Conservation (phyloP, 2,888 invertebrate genomes). For the Eumerus sabulonum region DNA sequence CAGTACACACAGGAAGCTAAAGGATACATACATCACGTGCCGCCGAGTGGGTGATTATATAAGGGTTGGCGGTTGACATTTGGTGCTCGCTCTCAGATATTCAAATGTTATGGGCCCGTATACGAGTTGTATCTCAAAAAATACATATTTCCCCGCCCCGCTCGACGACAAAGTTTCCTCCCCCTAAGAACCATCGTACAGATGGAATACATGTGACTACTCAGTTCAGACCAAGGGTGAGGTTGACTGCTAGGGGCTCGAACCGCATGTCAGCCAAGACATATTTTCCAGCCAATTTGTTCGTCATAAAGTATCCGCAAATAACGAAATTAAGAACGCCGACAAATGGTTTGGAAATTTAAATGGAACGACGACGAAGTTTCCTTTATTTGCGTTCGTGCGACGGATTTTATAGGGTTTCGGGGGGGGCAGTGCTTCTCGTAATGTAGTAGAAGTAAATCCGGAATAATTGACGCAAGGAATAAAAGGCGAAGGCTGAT, state of each 20-base stretch:
- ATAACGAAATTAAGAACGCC: slow-evolving; percentile 65
- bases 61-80: slow-evolving; percentile 50
- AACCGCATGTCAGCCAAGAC: slow-evolving; percentile 46
- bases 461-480: slow-evolving; percentile 28
- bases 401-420: slow-evolving; percentile 3
- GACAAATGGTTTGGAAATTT: slow-evolving; percentile 67
- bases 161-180: slow-evolving; percentile 40
- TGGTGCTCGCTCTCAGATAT: slow-evolving; percentile 42
- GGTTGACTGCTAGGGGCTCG: not conserved
- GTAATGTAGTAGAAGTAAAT: slow-evolving; percentile 40
- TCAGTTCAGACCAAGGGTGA: no score
- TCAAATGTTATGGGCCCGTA: slow-evolving; percentile 41
- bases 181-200: not conserved
- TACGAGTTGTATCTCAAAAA: no score
- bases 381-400: no score
- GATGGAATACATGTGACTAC: not conserved
- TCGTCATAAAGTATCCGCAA: slow-evolving; percentile 68
- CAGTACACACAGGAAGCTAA: slow-evolving; percentile 47
- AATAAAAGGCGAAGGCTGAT: not conserved
- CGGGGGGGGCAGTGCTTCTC: slow-evolving; percentile 15
- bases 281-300: slow-evolving; percentile 69
- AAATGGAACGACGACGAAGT: slow-evolving; percentile 21
- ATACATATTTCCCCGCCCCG: no score
- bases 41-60: slow-evolving; percentile 63
- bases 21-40: slow-evolving; percentile 66